Base-by-base conservation (phyloP, 64 coral and sea anemone genomes). In the Montipora capricornis region DNA sequence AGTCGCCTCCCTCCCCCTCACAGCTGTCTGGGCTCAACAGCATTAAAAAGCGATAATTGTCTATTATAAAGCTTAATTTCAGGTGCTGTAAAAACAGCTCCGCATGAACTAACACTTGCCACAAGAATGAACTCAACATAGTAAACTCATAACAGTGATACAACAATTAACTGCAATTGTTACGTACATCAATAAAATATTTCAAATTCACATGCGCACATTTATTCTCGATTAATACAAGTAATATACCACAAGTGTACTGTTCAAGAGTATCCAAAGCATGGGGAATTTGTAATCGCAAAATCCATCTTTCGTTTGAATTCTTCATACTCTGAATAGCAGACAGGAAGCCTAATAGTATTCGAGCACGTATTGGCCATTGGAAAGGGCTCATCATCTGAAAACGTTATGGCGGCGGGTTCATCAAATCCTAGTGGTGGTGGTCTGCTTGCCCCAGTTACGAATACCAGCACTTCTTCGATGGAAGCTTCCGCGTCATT, bases 281-380 rank as follows among this genome's bases (percentile, higher is more conserved):
- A 47, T 29, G 73, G 26, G 26, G 73, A 75, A 75, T 75, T 75
- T 75, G 47, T 75, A 37, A 44, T 75, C 8, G 73, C 73, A 75
- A 75, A 75, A 75, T 37, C 37, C 22, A 75, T 75, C 5, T 75
- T 75, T 75, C 3, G 10, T 75, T 75, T 75, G 37, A 75, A 75
- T 75, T 75, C 73, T 75, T 75, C 73, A 46, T 44, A 75, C 24
- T 75, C 73, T 11, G 37, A 44, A 75, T 75, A 75, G 73, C 73
- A 75, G 22, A 47, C 73, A 13, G 73, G 73, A 13, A 46, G 73
- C 26, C 3, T 37, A 12, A 46, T 46, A 14, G 20, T 75, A 75
- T 46, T 44, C 20, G 73, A 1, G 73, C 73, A 75, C 1, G 26
- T 75, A 75, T 75, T 75, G 24, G 37, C 73, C 73, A 75, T 75